Conservation (phyloP, 2,797 vertebrate species). For the Pitangus sulphuratus region DNA sequence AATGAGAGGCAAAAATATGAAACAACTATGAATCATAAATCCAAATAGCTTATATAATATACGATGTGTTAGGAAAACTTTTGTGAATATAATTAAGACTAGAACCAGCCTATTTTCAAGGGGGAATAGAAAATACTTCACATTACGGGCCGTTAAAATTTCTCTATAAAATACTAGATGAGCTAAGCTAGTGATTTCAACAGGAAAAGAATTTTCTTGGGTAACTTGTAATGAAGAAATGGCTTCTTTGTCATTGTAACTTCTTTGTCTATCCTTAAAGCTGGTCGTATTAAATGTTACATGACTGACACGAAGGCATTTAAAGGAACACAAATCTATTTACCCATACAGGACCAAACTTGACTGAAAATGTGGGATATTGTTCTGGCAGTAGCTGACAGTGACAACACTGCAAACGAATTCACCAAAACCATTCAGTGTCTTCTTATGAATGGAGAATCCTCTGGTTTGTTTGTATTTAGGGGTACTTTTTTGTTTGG, state of each 20-base stretch:
- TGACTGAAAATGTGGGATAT: neutral
- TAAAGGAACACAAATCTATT: neutral
- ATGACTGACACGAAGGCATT: neutral
- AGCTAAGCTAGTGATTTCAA: neutral
- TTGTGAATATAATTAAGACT: neutral
- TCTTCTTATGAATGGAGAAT: neutral
- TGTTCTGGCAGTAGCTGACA: neutral
- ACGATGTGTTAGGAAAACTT: rapidly evolving
- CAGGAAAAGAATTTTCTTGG: neutral
- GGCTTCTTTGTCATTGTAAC: neutral
- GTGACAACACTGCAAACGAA: neutral
- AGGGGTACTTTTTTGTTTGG: neutral
- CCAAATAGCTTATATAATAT: neutral
- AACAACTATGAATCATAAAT: neutral
- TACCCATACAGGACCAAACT: neutral
- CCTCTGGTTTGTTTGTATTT: neutral
- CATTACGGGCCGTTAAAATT: rapidly evolving
- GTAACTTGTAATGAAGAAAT: neutral
- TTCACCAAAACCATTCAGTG: neutral
- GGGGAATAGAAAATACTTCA: neutral
- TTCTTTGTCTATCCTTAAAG: neutral
- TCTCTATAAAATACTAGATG: neutral
- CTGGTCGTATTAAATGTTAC: neutral
- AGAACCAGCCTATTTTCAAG: neutral
- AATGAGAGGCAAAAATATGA: neutral